phyloP scores from a whole-genome alignment of 2,113 vertebrate species.

The Hyperopisus bebe region DNA sequence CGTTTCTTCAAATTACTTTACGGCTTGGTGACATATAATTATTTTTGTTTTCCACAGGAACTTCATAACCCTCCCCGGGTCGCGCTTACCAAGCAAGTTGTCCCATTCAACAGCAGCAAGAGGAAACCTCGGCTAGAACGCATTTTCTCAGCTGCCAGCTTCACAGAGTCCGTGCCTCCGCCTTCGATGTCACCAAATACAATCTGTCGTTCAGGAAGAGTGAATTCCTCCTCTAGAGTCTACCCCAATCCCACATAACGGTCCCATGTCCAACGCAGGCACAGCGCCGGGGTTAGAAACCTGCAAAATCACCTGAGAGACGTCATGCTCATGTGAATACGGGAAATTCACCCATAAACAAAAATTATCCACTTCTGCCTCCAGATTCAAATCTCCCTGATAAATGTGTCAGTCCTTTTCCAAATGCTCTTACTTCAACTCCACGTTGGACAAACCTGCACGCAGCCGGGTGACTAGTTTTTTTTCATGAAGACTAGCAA shows the following conservation, averaged over 20 bases:
- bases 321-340: neutral
- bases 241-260: neutral
- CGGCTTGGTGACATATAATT: neutral
- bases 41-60: neutral
- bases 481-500: neutral
- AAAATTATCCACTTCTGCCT: constrained; percentile 1
- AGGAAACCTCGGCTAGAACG: constrained; percentile 61
- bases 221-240: constrained; percentile 8
- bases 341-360: constrained; percentile 3
- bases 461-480: neutral
- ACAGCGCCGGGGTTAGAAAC: neutral
- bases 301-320: constrained; percentile 9
- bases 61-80: neutral
- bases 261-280: constrained; percentile 22
- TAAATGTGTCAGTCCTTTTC: constrained; percentile 7
- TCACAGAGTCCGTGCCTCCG: constrained; percentile 20
- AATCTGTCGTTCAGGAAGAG: constrained; percentile 18
- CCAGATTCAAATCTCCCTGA: neutral
- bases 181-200: constrained; percentile 21
- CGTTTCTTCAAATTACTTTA: neutral
- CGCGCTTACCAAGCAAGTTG: constrained; percentile 68
- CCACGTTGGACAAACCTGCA: neutral
- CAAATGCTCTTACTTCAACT: neutral
- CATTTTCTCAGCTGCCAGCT: constrained; percentile 51
- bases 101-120: constrained; percentile 69